These are phyloP conservation scores for Falco biarmicus DNA, from an alignment of 2,797 vertebrate species.

Conservation along the genomic window DNA sequence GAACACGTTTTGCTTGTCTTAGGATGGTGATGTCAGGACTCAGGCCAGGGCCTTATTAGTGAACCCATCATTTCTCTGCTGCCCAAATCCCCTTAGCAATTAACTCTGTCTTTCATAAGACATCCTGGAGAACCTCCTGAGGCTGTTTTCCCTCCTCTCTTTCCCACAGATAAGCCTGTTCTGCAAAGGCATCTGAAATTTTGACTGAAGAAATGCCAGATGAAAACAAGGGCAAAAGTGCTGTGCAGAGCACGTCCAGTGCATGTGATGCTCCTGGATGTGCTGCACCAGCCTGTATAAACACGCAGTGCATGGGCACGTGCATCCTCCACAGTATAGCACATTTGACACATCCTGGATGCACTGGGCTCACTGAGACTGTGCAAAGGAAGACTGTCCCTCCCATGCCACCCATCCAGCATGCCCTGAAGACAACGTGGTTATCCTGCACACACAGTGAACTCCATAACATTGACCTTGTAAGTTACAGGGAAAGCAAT, in stretches of 20 bases:
- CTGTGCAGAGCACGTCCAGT: fast-evolving
- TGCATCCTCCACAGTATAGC: background rate
- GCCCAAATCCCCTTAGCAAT: background rate
- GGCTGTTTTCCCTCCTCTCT: background rate
- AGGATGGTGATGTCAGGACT: background rate
- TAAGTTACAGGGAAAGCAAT: background rate
- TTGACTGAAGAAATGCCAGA: background rate
- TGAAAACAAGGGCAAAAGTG: background rate
- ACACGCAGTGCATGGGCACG: fast-evolving
- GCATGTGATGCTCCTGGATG: background rate
- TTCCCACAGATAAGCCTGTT: background rate
- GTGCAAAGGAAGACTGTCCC: background rate
- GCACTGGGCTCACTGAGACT: fast-evolving
- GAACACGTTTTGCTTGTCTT: background rate
- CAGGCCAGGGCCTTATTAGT: background rate
- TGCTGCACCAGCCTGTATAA: fast-evolving
- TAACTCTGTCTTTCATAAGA: background rate
- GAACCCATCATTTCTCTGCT: background rate
- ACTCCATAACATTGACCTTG: background rate
- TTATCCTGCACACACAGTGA: background rate
- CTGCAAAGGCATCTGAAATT: background rate
- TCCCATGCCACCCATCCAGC: background rate
- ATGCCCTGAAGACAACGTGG: fast-evolving
- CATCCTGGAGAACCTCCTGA: fast-evolving
- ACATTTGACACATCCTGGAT: background rate